A percentile compares a stretch with the other conserved stretches of the same genome.
phyloP scores from a whole-genome alignment of 1,140 invertebrate genomes.

The Macrocentrus cingulum region DNA sequence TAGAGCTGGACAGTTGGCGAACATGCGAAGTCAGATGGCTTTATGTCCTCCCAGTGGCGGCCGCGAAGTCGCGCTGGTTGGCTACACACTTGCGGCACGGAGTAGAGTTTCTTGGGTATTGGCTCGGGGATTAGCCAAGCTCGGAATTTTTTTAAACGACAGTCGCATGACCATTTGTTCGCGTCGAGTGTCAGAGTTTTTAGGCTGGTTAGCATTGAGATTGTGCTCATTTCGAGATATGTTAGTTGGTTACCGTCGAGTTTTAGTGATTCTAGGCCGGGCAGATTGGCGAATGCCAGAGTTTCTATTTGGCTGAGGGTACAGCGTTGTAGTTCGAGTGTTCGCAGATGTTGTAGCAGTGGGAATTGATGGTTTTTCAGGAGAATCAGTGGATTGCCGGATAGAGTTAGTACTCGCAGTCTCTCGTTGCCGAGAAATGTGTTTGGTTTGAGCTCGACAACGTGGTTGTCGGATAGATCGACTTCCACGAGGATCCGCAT shows the following conservation, averaged over 20 bases:
- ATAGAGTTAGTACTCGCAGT: slow-evolving; percentile 68
- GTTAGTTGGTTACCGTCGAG: slow-evolving; percentile 70
- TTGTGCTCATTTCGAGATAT: slow-evolving; percentile 66
- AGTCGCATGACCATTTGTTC: slow-evolving; percentile 90
- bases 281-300: slow-evolving; percentile 70
- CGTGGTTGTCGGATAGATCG: slow-evolving; percentile 75
- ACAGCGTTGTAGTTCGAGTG: slow-evolving; percentile 76
- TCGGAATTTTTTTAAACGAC: slow-evolving; percentile 77
- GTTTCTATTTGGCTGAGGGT: slow-evolving; percentile 70
- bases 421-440: slow-evolving; percentile 78
- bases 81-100: slow-evolving; percentile 66
- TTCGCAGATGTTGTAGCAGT: slow-evolving; percentile 68
- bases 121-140: slow-evolving; percentile 70
- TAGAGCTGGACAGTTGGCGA: slow-evolving; percentile 67
- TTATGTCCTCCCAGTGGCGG: slow-evolving; percentile 68
- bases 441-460: slow-evolving; percentile 67
- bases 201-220: slow-evolving; percentile 67
- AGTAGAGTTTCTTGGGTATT: slow-evolving; percentile 68
- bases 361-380: slow-evolving; percentile 71
- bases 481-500: slow-evolving; percentile 86
- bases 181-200: slow-evolving; percentile 79
- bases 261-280: slow-evolving; percentile 70
- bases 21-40: slow-evolving; percentile 73
- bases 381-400: slow-evolving; percentile 69
- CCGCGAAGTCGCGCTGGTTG: slow-evolving; percentile 64